phyloP scores from a whole-genome alignment of 2,888 invertebrate genomes.

The Stenchaetothrips biformis region DNA sequence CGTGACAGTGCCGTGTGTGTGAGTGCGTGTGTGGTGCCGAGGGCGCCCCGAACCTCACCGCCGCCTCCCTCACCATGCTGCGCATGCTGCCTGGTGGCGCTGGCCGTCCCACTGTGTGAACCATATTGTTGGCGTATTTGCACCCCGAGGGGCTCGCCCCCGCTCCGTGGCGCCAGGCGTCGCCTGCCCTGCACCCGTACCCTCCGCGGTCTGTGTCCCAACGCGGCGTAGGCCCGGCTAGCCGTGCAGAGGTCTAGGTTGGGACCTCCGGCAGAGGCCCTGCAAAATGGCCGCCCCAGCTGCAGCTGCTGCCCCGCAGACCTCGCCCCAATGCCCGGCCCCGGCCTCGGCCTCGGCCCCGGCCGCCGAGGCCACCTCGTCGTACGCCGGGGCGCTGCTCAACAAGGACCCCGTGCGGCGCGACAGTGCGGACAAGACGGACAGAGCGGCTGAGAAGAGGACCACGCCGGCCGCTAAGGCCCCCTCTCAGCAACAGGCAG shows the following conservation, averaged over 20 bases:
- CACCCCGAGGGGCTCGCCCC: background rate
- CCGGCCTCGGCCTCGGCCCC: slow-evolving; percentile 28
- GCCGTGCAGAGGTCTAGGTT: slow-evolving; percentile 22
- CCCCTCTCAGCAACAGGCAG: slow-evolving; percentile 10
- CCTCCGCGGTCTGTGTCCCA: background rate
- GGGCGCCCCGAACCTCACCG: background rate
- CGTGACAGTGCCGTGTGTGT: background rate
- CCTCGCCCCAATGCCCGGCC: background rate
- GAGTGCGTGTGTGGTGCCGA: background rate
- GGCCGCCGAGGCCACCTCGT: slow-evolving; percentile 19
- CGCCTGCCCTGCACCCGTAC: background rate
- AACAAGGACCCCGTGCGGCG: background rate
- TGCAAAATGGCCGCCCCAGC: slow-evolving; percentile 34
- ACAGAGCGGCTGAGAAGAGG: slow-evolving; percentile 34
- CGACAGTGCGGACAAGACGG: slow-evolving; percentile 28
- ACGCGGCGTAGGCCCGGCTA: background rate
- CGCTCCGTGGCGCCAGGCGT: background rate
- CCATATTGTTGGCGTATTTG: background rate
- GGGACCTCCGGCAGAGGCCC: background rate
- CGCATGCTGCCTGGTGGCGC: background rate
- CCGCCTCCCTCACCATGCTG: background rate
- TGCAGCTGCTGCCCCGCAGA: slow-evolving; percentile 27
- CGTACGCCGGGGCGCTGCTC: slow-evolving; percentile 20
- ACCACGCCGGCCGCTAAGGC: slow-evolving; percentile 29
- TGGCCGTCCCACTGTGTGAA: no score